Percentiles rank a stretch among this genome's conserved stretches.
These are phyloP conservation scores for Venustaconcha ellipsiformis DNA, from an alignment of 1,140 invertebrate genomes.

Conservation along the genomic window DNA sequence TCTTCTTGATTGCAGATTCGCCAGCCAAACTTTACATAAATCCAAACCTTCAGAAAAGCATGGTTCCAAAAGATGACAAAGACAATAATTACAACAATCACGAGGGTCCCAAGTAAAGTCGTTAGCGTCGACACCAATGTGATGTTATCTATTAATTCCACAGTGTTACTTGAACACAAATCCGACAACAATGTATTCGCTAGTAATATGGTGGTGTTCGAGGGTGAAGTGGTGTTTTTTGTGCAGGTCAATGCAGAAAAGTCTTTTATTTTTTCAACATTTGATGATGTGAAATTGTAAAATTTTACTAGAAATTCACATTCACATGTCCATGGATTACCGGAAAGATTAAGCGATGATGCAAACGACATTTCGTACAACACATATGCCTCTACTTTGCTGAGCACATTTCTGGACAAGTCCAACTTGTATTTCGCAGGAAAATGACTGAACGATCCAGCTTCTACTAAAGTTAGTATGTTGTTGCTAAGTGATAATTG, in stretches of 20 bases:
- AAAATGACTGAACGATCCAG: slow-evolving; percentile 26
- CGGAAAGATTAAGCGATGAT: slow-evolving; percentile 25
- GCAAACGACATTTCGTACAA: slow-evolving; percentile 6
- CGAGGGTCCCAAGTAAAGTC: slow-evolving; percentile 15
- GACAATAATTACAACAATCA: slow-evolving; percentile 17
- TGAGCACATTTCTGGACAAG: slow-evolving; percentile 40
- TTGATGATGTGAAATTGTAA: slow-evolving; percentile 17
- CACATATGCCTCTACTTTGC: slow-evolving; percentile 15
- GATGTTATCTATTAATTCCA: not conserved
- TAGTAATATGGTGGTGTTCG: not conserved
- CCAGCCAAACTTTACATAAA: slow-evolving; percentile 45
- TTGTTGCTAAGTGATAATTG: slow-evolving; percentile 46
- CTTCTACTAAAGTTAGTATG: slow-evolving; percentile 36
- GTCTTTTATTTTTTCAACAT: slow-evolving; percentile 29
- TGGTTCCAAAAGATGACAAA: slow-evolving; percentile 34
- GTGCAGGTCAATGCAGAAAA: slow-evolving; percentile 28
- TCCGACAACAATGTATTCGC: not conserved
- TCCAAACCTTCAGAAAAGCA: slow-evolving; percentile 43
- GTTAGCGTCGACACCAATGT: slow-evolving; percentile 26
- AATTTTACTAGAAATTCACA: slow-evolving; percentile 34
- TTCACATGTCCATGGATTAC: slow-evolving; percentile 50
- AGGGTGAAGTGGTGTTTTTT: slow-evolving; percentile 2
- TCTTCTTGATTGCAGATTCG: slow-evolving; percentile 18
- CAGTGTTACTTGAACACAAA: slow-evolving; percentile 1
- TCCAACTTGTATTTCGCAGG: slow-evolving; percentile 24